phyloP scores from a whole-genome alignment of 30 jellyfish, hydroid and myxozoan genomes.

The Phacellophora camtschatica region DNA sequence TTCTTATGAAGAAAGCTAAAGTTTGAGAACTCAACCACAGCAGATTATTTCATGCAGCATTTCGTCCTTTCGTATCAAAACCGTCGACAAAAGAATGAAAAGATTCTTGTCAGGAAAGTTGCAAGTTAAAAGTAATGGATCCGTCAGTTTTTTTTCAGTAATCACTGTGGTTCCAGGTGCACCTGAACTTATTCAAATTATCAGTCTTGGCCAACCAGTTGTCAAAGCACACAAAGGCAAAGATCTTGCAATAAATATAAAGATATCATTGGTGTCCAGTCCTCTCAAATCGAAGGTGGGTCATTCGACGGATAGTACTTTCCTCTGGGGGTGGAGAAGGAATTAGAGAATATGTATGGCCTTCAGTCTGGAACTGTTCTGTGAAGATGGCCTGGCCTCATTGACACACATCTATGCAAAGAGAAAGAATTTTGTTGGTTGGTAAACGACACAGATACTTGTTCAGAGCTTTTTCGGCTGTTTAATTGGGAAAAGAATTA shows the following conservation, averaged over 20 bases:
- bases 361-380: not conserved
- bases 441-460: not conserved
- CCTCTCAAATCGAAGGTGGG: slow-evolving; percentile 18
- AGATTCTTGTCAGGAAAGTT: not conserved
- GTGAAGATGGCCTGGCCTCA: slow-evolving; percentile 13
- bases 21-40: not conserved
- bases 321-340: not conserved
- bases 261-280: not conserved
- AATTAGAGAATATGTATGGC: not conserved
- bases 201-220: slow-evolving; percentile 23
- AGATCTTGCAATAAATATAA: slow-evolving; percentile 1
- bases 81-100: slow-evolving; percentile 1
- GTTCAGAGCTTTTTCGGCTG: slow-evolving; percentile 25
- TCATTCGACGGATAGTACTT: slow-evolving; percentile 14
- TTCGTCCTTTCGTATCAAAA: not conserved
- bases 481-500: slow-evolving; percentile 13
- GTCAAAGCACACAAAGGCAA: not conserved
- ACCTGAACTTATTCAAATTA: not conserved
- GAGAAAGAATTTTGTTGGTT: not conserved
- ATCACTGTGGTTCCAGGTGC: slow-evolving; percentile 2
- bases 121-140: not conserved
- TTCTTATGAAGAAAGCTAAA: not conserved
- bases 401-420: slow-evolving; percentile 15
- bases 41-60: not conserved
- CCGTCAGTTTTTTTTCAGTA: slow-evolving; percentile 8